Base-by-base conservation (phyloP, 2,113 vertebrate species). In the Etheostoma cragini region DNA sequence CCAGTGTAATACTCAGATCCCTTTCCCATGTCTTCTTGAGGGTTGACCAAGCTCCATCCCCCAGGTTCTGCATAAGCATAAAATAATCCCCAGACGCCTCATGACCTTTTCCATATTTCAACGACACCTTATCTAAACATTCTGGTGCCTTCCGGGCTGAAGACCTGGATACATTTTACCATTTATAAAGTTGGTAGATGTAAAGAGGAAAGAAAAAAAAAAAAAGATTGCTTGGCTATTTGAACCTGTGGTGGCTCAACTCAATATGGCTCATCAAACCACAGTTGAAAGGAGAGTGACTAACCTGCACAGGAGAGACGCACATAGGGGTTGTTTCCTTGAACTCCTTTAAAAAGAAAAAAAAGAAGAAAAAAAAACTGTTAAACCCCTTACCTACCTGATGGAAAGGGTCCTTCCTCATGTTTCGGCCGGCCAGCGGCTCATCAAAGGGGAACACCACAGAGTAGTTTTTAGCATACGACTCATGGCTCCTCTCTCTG, bases 381-480 rank as follows among this genome's bases (percentile, higher is more conserved):
- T 76, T 60, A 67, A 67, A 64, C 52, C 2, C 5, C 26, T 79
- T 47, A n/a, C 61, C 2, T 88, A 98, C 98, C 97, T 99, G 88
- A 0, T 99, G 95, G 80, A 99, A 94, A 0, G 97, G 96, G 67
- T 97, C 97, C 30, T 74, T 96, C 92, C 98, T 95, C 94, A 96
- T 85, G 67, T 98, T 98, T 14, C 98, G 94, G 2, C 97, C 96
- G 0, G 98, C 98, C 92, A 99, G 94, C 0, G 98, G 97, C 88
- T 99, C 98, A 0, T 99, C 98, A 0, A 97, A 96, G 10, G 97
- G 97, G 76, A 99, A 99, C 22, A 98, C 97, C 0, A 99, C 93
- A 0, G 98, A 97, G 86, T 99, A 99, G 90, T 99, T 99, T 89
- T 98, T 99, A 78, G 97, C 97, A 0, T 99, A 99, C 0, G 98